A percentile compares a stretch with the other conserved stretches of the same genome.
Conservation (phyloP, 2,113 vertebrate species). For the Syrmaticus mikado region DNA sequence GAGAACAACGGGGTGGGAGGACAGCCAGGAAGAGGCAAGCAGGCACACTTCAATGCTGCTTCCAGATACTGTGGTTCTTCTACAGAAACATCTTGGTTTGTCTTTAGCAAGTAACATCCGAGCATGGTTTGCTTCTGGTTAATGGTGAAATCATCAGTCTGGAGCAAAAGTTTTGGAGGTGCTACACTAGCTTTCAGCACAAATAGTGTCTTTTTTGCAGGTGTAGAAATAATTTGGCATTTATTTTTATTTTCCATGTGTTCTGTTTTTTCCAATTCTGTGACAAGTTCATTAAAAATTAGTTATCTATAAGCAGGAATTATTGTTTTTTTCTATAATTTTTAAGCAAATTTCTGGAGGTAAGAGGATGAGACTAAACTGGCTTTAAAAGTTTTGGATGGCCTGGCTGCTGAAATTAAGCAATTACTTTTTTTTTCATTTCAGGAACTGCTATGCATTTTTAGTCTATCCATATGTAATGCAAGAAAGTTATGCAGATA, state of each 20-base stretch:
- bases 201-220: background rate
- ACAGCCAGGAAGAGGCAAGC: rapidly evolving
- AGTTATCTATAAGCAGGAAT: background rate
- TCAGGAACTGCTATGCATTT: background rate
- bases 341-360: background rate
- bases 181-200: background rate
- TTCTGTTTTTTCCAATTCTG: background rate
- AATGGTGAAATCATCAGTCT: background rate
- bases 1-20: background rate
- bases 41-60: background rate
- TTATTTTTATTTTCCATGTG: background rate
- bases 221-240: background rate
- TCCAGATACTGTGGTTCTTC: background rate
- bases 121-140: background rate
- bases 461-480: background rate
- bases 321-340: background rate
- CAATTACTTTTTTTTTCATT: background rate
- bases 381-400: background rate
- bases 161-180: background rate
- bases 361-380: background rate
- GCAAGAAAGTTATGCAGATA: background rate
- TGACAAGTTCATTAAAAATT: background rate
- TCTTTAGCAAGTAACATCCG: background rate
- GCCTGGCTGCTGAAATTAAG: background rate
- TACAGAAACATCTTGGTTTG: background rate